Base-by-base conservation (phyloP, 2,888 invertebrate genomes). In the Neria commutata region DNA sequence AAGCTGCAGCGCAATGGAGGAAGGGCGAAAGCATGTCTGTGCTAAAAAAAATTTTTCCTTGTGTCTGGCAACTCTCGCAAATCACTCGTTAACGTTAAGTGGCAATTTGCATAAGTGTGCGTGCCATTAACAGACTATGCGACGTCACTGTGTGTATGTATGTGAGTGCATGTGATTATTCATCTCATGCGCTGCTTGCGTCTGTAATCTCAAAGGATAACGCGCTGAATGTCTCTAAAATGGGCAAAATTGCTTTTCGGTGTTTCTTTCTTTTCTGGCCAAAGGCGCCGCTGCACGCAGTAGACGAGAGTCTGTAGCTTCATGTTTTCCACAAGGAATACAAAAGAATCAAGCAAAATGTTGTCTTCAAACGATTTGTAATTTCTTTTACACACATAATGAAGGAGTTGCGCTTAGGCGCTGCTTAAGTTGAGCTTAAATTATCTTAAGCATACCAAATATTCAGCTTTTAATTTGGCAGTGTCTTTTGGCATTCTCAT, bases 91-190 rank as follows among this genome's bases (percentile, higher is more conserved):
- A 40, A 25, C 53, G 53, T 53, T 45, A 53, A 53, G 45, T 45
- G 53, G 53, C 53, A 53, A 45, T 53, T 53, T 53, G 33, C 45
- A 53, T 53, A 53, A 53, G 52, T 42, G 42, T 17, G n/a, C n/a
- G n/a, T 19, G 42, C 42, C 42, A 21, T n/a, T 19, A 5, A 29
- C 5, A 17, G 8, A 42, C 5, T 21, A 17, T 42, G 21, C 5
- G 21, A n/a, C 33, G 37, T 23, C 24, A 34, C 6, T 45, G 48
- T 37, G 25, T 48, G 45, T 24, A 8, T 37, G n/a, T 54, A 17
- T 45, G 14, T 53, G 42, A 19, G 5, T 26, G 29, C 46, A 2
- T 21, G 23, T 23, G 11, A 21, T n/a, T 23, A 11, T 47, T 17
- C 21, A 37, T 1, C 23, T 40, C 40, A 51, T 51, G 37, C 40